Base-by-base conservation (phyloP, 92 coral and sea anemone genomes). In the Meandrina meandrites region DNA sequence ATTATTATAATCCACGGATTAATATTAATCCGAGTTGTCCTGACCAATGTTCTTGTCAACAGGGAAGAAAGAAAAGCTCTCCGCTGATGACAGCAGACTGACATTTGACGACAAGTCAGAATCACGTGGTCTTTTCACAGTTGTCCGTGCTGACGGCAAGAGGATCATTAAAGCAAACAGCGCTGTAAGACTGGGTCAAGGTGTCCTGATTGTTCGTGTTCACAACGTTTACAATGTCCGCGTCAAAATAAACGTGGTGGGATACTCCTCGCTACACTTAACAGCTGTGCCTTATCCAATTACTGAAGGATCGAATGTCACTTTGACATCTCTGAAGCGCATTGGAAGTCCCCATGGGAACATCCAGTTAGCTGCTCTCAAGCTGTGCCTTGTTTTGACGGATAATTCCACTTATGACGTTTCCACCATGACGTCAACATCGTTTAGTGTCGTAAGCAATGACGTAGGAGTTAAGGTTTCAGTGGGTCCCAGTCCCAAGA, bases 161-260 rank as follows among this genome's bases (percentile, higher is more conserved):
- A 62, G 71, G 51, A 36, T 83, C 15, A 57, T 93, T 72, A 78
- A 74, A 82, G 94, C 90, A 64, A 91, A 91, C 87, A 75, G 42
- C 32, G 81, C 70, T n/a, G 90, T 89, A 16, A 64, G 51, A 28
- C 91, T 89, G 72, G 96, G 96, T 27, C 86, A 80, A 68, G 94
- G 96, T 12, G 42, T 81, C 31, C 89, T 93, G 4, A 70, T 93
- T 54, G 93, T 93, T 8, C 82, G 89, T 7, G 91, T 93, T 36
- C 92, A 90, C 51, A 91, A 89, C 54, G 86, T 91, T 15, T 87
- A 93, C 86, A 87, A 70, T 53, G 89, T 93, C n/a, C 94, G 90
- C 22, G 81, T 93, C 73, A 69, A 31, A 31, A 50, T 93, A n/a
- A 68, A 66, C 22, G 91, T 93, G 40, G 87, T 93, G 9, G 94